These are phyloP conservation scores for Calosoma granatense DNA, from an alignment of 1,140 invertebrate genomes.

Conservation along the genomic window DNA sequence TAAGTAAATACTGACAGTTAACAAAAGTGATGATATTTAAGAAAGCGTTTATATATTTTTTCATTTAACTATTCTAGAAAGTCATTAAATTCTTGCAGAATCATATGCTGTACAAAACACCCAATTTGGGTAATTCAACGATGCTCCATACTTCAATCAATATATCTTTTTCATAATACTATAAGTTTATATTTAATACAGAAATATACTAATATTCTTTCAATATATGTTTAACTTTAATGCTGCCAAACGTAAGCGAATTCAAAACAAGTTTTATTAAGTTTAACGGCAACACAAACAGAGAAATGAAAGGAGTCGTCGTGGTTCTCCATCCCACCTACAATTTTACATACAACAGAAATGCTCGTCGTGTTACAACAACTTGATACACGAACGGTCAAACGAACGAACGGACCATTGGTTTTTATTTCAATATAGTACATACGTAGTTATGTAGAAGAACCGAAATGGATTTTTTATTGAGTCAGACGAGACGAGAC, in stretches of 20 bases:
- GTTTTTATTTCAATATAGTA: too few species aligned
- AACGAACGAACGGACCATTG: too few species aligned
- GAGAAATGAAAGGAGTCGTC: background rate
- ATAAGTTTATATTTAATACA: constrained; percentile 8
- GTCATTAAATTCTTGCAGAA: constrained; percentile 8
- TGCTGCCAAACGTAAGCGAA: constrained; percentile 5
- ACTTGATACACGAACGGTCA: too few species aligned
- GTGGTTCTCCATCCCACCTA: background rate
- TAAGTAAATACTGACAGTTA: background rate
- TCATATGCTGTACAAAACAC: constrained; percentile 9
- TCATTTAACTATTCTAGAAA: background rate
- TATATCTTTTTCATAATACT: constrained; percentile 7
- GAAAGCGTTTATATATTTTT: constrained; percentile 6
- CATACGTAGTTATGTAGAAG: too few species aligned
- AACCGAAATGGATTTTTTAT: too few species aligned
- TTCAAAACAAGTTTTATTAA: background rate
- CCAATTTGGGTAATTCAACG: constrained; percentile 8
- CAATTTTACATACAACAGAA: background rate
- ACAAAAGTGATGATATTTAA: constrained; percentile 7
- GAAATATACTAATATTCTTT: constrained; percentile 8
- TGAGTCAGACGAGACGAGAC: too few species aligned
- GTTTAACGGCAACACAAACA: too few species aligned
- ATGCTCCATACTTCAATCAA: background rate
- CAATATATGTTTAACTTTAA: constrained; percentile 1
- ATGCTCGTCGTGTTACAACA: too few species aligned